Conservation (phyloP, 2,113 vertebrate species). For the Triplophysa dalaica region DNA sequence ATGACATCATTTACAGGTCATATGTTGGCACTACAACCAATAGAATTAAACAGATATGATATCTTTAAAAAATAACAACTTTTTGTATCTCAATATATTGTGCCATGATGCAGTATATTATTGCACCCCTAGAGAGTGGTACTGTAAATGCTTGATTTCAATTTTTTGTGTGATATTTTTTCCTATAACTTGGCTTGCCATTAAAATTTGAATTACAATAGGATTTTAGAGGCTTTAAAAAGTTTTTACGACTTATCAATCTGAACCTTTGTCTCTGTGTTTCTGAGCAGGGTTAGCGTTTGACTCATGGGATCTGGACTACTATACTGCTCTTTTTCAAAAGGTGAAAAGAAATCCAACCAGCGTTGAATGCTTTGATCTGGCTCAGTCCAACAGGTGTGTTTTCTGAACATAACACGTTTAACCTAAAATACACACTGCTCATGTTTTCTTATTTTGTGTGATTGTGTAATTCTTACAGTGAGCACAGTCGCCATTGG, state of each 20-base stretch:
- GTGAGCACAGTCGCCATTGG: constrained; percentile 95
- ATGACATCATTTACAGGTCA: too few species aligned
- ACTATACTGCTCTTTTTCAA: constrained; percentile 83
- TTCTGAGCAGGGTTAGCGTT: constrained; percentile 81
- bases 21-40: too few species aligned
- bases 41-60: too few species aligned
- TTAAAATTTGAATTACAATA: too few species aligned
- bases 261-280: constrained; percentile 18
- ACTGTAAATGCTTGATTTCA: neutral
- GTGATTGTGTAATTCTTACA: constrained; percentile 53
- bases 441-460: neutral
- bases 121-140: neutral
- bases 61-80: too few species aligned
- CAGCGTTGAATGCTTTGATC: constrained; percentile 88
- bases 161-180: too few species aligned
- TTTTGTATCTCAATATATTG: too few species aligned
- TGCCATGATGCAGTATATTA: too few species aligned
- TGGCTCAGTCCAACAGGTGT: constrained; percentile 92
- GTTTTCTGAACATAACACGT: neutral
- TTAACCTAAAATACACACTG: neutral
- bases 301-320: constrained; percentile 89
- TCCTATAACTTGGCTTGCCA: too few species aligned
- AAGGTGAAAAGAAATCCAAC: constrained; percentile 83
- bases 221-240: too few species aligned
- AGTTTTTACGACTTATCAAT: neutral